Conservation (phyloP, 2,888 invertebrate genomes). For the Nemapogon koenigi region DNA sequence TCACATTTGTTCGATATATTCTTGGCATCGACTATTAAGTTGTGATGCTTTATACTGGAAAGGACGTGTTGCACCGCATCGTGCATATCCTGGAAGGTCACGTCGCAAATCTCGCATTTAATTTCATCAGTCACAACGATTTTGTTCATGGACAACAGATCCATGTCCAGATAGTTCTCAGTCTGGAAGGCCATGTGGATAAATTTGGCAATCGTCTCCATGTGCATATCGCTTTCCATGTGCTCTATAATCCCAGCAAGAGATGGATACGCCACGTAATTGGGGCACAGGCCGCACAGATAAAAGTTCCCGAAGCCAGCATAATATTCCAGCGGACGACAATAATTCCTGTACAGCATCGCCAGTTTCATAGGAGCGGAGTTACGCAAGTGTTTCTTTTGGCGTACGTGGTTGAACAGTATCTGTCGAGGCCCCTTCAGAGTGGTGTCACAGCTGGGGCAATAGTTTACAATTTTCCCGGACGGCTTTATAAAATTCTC, state of each 20-base stretch:
- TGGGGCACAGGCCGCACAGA: constrained; percentile 44
- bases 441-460: constrained; percentile 52
- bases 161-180: constrained; percentile 25
- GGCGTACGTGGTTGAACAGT: constrained; percentile 52
- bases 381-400: constrained; percentile 53
- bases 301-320: constrained; percentile 56
- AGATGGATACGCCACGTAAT: constrained; percentile 40
- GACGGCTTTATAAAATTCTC: constrained; percentile 55
- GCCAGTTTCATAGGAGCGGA: constrained; percentile 47
- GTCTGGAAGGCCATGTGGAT: constrained; percentile 31
- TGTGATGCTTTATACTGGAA: constrained; percentile 38
- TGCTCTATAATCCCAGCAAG: constrained; percentile 50
- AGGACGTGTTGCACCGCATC: constrained; percentile 37
- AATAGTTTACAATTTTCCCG: constrained; percentile 48
- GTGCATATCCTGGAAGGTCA: constrained; percentile 26
- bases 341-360: constrained; percentile 44
- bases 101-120: constrained; percentile 36
- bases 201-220: constrained; percentile 38
- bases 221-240: constrained; percentile 39
- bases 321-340: constrained; percentile 47
- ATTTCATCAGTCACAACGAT: constrained; percentile 23
- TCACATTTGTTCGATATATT: constrained; percentile 35
- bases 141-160: constrained; percentile 30
- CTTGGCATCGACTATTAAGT: constrained; percentile 28
- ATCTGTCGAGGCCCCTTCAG: constrained; percentile 53